These are phyloP conservation scores for Macrophya alboannulata DNA, from an alignment of 2,888 invertebrate species.

Conservation along the genomic window DNA sequence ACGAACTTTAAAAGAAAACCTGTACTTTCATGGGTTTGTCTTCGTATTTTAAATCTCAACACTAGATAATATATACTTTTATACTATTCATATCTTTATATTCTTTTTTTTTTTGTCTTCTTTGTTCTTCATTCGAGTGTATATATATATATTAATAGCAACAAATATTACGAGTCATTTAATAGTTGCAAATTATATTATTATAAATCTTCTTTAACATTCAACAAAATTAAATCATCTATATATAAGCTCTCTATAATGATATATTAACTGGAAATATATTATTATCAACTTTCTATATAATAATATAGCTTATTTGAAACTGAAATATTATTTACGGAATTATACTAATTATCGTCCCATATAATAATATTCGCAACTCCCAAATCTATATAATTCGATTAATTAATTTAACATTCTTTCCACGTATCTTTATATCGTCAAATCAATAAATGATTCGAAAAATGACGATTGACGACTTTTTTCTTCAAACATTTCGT, in stretches of 20 bases:
- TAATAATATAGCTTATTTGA: background rate
- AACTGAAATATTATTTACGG: conserved; percentile 9
- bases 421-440: background rate
- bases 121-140: background rate
- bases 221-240: conserved; percentile 50
- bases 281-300: conserved; percentile 34
- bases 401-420: background rate
- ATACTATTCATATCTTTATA: conserved; percentile 29
- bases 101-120: conserved; percentile 24
- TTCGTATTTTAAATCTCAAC: conserved; percentile 74
- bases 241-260: background rate
- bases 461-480: conserved; percentile 48
- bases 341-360: background rate
- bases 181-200: conserved; percentile 48
- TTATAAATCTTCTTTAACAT: conserved; percentile 52
- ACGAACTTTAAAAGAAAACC: conserved; percentile 68
- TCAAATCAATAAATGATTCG: background rate
- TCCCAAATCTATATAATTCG: background rate
- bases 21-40: conserved; percentile 80
- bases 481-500: no score
- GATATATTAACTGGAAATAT: conserved; percentile 35
- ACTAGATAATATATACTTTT: conserved; percentile 69
- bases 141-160: conserved; percentile 19
- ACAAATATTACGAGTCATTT: conserved; percentile 33
- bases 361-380: conserved; percentile 12